Evolutionary conservation across 2,797 vertebrate genomes (phyloP).

Genomic region (Oreochromis mossambicus): DNA sequence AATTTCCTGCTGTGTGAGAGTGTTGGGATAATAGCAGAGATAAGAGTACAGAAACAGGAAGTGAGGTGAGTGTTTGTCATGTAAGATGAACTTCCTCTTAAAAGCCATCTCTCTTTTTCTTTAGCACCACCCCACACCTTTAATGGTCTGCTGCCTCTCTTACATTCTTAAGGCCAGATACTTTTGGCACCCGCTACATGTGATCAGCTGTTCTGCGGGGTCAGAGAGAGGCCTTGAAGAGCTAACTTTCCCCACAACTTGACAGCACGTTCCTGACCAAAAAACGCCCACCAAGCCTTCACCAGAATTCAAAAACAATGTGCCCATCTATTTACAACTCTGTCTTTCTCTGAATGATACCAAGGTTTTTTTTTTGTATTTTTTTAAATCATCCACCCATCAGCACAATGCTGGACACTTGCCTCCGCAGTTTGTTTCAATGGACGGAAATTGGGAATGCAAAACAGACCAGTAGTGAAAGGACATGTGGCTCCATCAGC

Average conservation of each 20-base stretch:
- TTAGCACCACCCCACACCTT: slow-evolving; percentile 7
- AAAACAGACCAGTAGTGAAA: slow-evolving; percentile 67
- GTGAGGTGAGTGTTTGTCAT: slow-evolving; percentile 44
- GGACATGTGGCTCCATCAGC: slow-evolving; percentile 69
- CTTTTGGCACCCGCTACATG: neutral
- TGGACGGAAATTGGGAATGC: slow-evolving; percentile 71
- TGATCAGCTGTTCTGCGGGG: slow-evolving; percentile 47
- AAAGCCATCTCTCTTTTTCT: neutral
- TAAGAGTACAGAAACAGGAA: slow-evolving; percentile 48
- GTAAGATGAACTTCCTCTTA: slow-evolving; percentile 37
- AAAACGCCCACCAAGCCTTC: neutral
- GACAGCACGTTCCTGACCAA: neutral
- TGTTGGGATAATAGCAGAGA: slow-evolving; percentile 43
- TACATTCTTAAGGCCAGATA: slow-evolving; percentile 19
- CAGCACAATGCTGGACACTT: slow-evolving; percentile 70
- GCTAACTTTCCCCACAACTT: neutral
- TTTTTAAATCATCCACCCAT: slow-evolving; percentile 37
- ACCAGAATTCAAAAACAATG: slow-evolving; percentile 33
- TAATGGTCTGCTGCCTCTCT: slow-evolving; percentile 22
- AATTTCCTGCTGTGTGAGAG: slow-evolving; percentile 53
- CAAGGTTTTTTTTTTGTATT: neutral
- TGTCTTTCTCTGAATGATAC: slow-evolving; percentile 40
- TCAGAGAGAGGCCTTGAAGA: slow-evolving; percentile 10
- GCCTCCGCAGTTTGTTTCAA: slow-evolving; percentile 58
- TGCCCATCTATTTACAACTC: slow-evolving; percentile 43